Evolutionary conservation across 2,113 vertebrate species (phyloP).

Genomic region (Mobula hypostoma): DNA sequence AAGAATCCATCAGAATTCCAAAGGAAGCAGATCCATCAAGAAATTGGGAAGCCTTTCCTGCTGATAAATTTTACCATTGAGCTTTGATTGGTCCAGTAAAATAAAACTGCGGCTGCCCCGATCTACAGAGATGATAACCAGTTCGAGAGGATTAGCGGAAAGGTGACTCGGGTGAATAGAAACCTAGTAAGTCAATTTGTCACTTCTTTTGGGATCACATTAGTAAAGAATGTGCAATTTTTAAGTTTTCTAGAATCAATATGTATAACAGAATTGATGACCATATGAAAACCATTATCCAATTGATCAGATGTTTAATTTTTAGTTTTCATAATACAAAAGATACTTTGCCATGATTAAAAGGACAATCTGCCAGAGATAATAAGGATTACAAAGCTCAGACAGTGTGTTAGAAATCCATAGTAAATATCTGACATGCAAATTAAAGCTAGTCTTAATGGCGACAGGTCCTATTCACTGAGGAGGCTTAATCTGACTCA

Average conservation of each 20-base stretch:
- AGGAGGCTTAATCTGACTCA: slow-evolving; percentile 52
- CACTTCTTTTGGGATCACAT: neutral
- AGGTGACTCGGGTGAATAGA: neutral
- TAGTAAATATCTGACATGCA: slow-evolving; percentile 52
- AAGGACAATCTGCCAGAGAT: slow-evolving; percentile 60
- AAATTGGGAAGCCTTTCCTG: neutral
- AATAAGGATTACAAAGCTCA: slow-evolving; percentile 62
- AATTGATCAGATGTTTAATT: neutral
- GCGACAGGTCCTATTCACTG: slow-evolving; percentile 49
- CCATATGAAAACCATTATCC: neutral
- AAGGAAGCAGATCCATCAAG: neutral
- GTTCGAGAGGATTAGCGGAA: neutral
- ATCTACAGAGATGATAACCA: neutral
- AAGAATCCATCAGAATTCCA: neutral
- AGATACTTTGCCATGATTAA: slow-evolving; percentile 54
- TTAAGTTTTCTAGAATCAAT: neutral
- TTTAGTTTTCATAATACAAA: neutral
- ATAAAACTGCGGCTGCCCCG: neutral
- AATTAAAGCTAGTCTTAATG: slow-evolving; percentile 57
- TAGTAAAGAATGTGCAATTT: neutral
- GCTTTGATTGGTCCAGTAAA: too few species aligned
- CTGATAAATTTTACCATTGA: neutral
- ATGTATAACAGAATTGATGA: neutral
- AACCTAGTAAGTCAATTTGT: neutral
- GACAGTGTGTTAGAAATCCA: slow-evolving; percentile 60